Percentiles rank a stretch among this genome's conserved stretches.
These are phyloP conservation scores for Drosophila nr. perissopoda DNA, from an alignment of 2,888 invertebrate species.

Conservation along the genomic window DNA sequence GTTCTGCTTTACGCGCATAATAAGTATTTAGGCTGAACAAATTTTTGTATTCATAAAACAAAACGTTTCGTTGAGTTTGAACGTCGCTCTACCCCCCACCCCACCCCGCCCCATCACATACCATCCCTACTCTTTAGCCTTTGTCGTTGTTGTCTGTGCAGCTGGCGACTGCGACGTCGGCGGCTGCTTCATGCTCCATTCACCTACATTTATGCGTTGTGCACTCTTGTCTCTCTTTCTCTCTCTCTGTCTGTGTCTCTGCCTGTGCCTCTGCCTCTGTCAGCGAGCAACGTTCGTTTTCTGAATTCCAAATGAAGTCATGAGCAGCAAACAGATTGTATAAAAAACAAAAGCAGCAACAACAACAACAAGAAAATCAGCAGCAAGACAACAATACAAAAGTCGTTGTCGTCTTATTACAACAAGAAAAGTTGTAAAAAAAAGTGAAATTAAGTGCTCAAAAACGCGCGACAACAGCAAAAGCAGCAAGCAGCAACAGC, in stretches of 20 bases:
- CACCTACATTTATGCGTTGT: slow-evolving; percentile 82
- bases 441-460: slow-evolving; percentile 79
- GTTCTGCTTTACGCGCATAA: slow-evolving; percentile 59
- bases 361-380: slow-evolving; percentile 34
- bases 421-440: slow-evolving; percentile 62
- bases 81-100: slow-evolving; percentile 16
- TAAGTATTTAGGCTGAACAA: slow-evolving; percentile 51
- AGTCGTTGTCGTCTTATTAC: slow-evolving; percentile 72
- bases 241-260: slow-evolving; percentile 17
- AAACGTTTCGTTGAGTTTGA: slow-evolving; percentile 39
- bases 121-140: slow-evolving; percentile 34
- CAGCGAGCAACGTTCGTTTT: slow-evolving; percentile 71
- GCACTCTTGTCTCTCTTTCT: slow-evolving; percentile 64
- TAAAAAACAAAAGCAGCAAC: slow-evolving; percentile 44
- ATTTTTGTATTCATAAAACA: slow-evolving; percentile 42
- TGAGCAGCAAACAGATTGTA: slow-evolving; percentile 71
- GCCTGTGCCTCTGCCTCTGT: slow-evolving; percentile 45
- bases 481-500: slow-evolving; percentile 17
- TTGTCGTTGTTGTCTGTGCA: slow-evolving; percentile 32
- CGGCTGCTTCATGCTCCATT: slow-evolving; percentile 80
- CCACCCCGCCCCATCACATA: slow-evolving; percentile 5
- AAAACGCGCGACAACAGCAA: slow-evolving; percentile 55
- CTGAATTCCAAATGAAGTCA: slow-evolving; percentile 81
- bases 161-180: slow-evolving; percentile 38
- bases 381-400: slow-evolving; percentile 56